Evolutionary conservation across 2,113 vertebrate species (phyloP), one percentile per base, ranked within the genome.

Genomic region (Neolamprologus modestus): DNA sequence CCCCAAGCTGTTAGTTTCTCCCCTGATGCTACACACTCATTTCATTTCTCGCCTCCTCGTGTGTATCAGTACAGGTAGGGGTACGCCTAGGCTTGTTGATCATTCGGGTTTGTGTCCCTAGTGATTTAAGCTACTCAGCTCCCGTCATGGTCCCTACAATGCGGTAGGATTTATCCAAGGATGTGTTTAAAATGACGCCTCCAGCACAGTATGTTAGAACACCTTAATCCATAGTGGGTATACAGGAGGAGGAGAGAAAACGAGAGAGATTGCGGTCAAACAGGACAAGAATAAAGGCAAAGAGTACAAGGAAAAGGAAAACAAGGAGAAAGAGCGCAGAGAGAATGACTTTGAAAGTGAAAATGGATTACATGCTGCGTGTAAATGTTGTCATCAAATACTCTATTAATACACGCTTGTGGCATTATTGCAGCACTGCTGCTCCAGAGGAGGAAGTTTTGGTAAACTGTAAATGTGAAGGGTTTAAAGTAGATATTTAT

Each of bases 151-250:
- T 86, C 81, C 71, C 84, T 57, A 76, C 79, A 80, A 71, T 61
- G 86, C 66, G 66, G 91, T 84, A 85, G 87, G 86, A 93, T 95
- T 95, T 92, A 87, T 94, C 86, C 26, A 79, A 92, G 89, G 81
- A 80, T 85, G 84, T 90, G 89, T 94, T 92, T 76, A 90, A 90
- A 94, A 90, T 33, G 86, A 92, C 42, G 47, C 78, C 91, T 90
- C 47, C 84, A 71, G 83, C 88, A 26, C 80, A 66, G 81, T 84
- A 89, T 81, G 87, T 92, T 90, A 88, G 86, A 89, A 87, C 83
- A 47, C 84, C 89, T 89, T 92, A 93, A 94, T 91, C 89, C 91
- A 88, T 61, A 79, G 84, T 87, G 86, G 80, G 73, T 83, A 90
- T 66, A 47, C 87, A 83, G 81, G 87, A 91, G 79, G 52, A 59